Evolutionary conservation across 30 jellyfish, hydroid and myxozoan species (phyloP).

Genomic region (Aurelia aurita complex sp. Pacific): DNA sequence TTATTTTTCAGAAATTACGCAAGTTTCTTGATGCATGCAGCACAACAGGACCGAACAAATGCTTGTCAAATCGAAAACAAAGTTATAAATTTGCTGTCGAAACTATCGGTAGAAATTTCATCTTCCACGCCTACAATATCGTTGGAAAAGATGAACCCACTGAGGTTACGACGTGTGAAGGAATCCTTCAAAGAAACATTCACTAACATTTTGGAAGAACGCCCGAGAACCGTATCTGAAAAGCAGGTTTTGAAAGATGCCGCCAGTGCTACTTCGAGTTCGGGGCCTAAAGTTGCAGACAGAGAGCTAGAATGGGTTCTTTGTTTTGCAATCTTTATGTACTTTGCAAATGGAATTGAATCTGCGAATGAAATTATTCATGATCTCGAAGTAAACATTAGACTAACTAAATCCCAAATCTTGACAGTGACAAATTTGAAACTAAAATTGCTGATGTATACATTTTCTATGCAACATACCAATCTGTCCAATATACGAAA

Average conservation of each 20-base stretch:
- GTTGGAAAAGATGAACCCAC: constrained; percentile 32
- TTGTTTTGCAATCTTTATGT: constrained; percentile 39
- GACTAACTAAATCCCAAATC: constrained; percentile 1
- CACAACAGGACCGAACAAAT: background rate
- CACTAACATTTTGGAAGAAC: constrained; percentile 34
- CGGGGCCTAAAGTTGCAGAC: background rate
- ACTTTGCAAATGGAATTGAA: background rate
- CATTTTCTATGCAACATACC: background rate
- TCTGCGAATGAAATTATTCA: constrained; percentile 15
- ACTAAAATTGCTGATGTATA: constrained; percentile 1
- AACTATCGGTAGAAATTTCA: constrained; percentile 23
- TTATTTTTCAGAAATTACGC: constrained; percentile 44
- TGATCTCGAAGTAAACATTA: constrained; percentile 2
- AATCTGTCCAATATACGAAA: constrained; percentile 15
- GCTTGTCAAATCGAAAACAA: constrained; percentile 32
- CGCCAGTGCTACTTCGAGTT: background rate
- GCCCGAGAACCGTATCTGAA: background rate
- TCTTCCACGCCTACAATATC: constrained; percentile 8
- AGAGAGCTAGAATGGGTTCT: constrained; percentile 42
- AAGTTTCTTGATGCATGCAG: constrained; percentile 34
- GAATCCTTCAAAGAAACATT: constrained; percentile 35
- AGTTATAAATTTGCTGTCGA: constrained; percentile 16
- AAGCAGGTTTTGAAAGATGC: background rate
- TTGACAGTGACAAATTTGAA: constrained; percentile 12
- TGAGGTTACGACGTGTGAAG: constrained; percentile 33